Conservation (phyloP, 2,113 vertebrate genomes). For the Pseudorhombus dupliciocellatus region DNA sequence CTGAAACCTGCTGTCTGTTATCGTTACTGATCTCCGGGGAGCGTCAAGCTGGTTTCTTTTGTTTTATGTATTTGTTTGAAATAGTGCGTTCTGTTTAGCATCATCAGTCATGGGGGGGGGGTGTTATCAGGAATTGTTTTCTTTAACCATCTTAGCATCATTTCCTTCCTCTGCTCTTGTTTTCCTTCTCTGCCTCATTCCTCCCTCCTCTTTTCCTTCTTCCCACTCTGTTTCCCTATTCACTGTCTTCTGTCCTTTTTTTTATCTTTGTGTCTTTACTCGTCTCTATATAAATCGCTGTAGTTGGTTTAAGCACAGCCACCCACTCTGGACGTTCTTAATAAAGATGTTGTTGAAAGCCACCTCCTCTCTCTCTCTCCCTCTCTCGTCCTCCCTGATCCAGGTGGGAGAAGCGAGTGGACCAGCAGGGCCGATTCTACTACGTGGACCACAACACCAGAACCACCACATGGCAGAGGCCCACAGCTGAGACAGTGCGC, state of each 20-base stretch:
- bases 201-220: not conserved
- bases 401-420: slow-evolving; percentile 98
- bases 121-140: not conserved
- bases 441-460: slow-evolving; percentile 98
- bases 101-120: no score
- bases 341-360: slow-evolving; percentile 43
- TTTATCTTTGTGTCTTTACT: slow-evolving; percentile 31
- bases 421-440: slow-evolving; percentile 93
- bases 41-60: no score
- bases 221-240: not conserved
- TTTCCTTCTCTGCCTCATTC: not conserved
- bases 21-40: no score
- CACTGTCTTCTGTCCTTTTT: slow-evolving; percentile 34
- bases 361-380: slow-evolving; percentile 12
- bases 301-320: slow-evolving; percentile 4
- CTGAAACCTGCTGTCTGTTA: not conserved
- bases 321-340: slow-evolving; percentile 25
- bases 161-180: no score
- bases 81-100: no score
- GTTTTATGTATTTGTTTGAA: not conserved
- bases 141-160: not conserved
- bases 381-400: not conserved
- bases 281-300: slow-evolving; percentile 7
- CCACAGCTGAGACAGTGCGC: slow-evolving; percentile 92
- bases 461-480: slow-evolving; percentile 98